Base-by-base conservation (phyloP, 2,113 vertebrate species). In the Corythoichthys intestinalis region DNA sequence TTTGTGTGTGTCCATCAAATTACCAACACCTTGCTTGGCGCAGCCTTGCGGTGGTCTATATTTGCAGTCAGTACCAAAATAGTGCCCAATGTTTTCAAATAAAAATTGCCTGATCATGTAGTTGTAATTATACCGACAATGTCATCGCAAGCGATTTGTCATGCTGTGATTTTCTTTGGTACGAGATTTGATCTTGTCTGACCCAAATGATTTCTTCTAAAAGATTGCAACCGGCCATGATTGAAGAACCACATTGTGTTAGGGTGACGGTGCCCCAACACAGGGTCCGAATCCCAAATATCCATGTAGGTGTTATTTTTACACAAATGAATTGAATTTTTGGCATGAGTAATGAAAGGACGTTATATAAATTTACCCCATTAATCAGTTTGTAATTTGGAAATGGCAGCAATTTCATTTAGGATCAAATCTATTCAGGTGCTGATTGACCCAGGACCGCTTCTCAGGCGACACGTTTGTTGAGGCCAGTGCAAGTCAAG, bases 401-500 rank as follows among this genome's bases (percentile, higher is more conserved):
- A 70, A 78, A 74, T 77, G 81, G 65, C 74, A 85, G 66, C 78
- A 67, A 77, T 80, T 85, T 82, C 69, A 82, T 74, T 85, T 79
- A 73, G 69, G 71, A 64, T 74, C 65, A 72, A 82, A 82, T 81
- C 76, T 81, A 64, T 80, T 84, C 76, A 83, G 74, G 71, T 38
- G 65, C 65, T 79, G 72, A 74, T 81, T 89, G 88, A 90, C 86
- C 85, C 75, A 58, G 68, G 82, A 79, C 83, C 70, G 57, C 72
- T 73, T 73, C 85, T 72, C 67, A 74, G 34, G 71, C 69, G 20
- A 69, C 54, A 59, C 74, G 65, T 74, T 74, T 58, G 44, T 66
- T 72, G 82, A 81, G 86, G 85, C 82, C 84, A 86, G 59, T 79
- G 72, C 65, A 82, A 90, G 88, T 89, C 88, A 90, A 90, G 88